Percentiles rank a stretch among this genome's conserved stretches.
These are phyloP conservation scores for Kryptolebias ocellatus DNA, from an alignment of 2,797 vertebrate species.

Conservation along the genomic window DNA sequence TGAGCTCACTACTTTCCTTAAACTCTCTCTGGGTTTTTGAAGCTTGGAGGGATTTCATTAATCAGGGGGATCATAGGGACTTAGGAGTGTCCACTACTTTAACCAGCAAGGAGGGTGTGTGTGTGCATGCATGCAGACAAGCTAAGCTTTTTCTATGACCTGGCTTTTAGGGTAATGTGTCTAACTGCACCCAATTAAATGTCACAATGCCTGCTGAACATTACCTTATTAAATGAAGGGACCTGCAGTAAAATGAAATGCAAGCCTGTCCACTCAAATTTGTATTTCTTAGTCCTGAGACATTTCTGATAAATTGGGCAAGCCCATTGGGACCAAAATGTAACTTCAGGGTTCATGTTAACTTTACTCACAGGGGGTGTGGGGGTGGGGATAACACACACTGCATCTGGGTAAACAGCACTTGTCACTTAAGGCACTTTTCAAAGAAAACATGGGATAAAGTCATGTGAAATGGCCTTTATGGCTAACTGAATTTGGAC, in stretches of 20 bases:
- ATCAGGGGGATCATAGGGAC: conserved; percentile 73
- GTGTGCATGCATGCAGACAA: conserved; percentile 10
- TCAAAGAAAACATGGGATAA: neutral
- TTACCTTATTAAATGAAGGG: conserved; percentile 16
- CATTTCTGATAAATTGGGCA: conserved; percentile 1
- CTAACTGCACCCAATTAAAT: conserved; percentile 44
- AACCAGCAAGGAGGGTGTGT: conserved; percentile 43
- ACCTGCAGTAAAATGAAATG: conserved; percentile 10
- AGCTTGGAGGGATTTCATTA: conserved; percentile 69
- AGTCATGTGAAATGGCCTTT: neutral
- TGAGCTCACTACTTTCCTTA: conserved; percentile 36
- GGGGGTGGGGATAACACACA: neutral
- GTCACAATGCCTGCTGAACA: conserved; percentile 17
- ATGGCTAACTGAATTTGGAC: conserved; percentile 4
- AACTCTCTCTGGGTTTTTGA: conserved; percentile 36
- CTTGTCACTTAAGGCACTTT: neutral
- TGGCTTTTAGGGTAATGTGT: conserved; percentile 18
- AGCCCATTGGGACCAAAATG: conserved; percentile 1
- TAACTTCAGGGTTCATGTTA: neutral
- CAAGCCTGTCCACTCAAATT: neutral
- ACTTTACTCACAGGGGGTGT: neutral
- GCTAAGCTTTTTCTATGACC: conserved; percentile 27
- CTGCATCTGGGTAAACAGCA: neutral
- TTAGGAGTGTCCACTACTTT: conserved; percentile 73
- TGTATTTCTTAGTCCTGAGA: neutral